phyloP scores from a whole-genome alignment of 2,113 vertebrate genomes.

The Gymnobelideus leadbeateri region DNA sequence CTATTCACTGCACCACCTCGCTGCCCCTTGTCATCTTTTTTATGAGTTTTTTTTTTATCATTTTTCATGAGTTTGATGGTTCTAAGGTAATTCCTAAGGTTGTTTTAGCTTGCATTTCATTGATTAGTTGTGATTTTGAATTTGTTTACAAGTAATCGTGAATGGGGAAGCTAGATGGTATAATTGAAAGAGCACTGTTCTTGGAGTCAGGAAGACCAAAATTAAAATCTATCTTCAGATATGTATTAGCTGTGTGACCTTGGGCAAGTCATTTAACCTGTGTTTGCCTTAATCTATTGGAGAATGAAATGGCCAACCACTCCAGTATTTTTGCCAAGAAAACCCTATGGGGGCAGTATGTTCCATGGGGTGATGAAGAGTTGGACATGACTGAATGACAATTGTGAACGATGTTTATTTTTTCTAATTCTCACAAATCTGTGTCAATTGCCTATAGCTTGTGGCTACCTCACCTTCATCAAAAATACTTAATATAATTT shows the following conservation, averaged over 20 bases:
- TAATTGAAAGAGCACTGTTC: neutral
- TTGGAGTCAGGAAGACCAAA: neutral
- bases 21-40: neutral
- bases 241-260: neutral
- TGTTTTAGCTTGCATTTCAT: neutral
- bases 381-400: neutral
- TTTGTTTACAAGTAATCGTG: neutral
- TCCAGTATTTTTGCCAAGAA: neutral
- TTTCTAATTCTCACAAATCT: neutral
- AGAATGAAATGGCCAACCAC: neutral
- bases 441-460: neutral
- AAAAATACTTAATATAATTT: neutral
- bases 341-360: neutral
- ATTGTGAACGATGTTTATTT: neutral
- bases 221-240: neutral
- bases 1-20: no score
- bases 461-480: neutral
- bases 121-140: neutral
- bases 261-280: neutral
- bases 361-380: neutral
- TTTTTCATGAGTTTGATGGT: neutral
- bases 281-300: neutral
- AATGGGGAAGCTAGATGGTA: neutral
- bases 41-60: no score
- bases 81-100: neutral